A percentile compares a stretch with the other conserved stretches of the same genome.
phyloP scores from a whole-genome alignment of 2,888 invertebrate species.

The Reticulitermes lucifugus region DNA sequence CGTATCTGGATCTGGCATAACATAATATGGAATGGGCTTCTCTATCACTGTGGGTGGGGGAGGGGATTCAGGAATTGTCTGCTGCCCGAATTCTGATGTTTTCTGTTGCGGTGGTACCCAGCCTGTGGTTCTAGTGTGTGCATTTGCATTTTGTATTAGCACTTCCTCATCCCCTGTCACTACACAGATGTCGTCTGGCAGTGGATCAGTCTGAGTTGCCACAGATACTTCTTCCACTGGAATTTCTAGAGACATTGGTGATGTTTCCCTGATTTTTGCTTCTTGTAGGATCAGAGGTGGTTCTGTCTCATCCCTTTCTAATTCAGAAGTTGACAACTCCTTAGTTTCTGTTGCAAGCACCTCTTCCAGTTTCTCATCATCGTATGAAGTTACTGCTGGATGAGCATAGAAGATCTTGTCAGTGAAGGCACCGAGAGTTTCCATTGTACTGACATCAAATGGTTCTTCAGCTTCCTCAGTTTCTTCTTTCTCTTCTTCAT shows the following conservation, averaged over 20 bases:
- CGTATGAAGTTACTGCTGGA: conserved; percentile 2
- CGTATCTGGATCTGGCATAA: conserved; percentile 55
- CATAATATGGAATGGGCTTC: conserved; percentile 55
- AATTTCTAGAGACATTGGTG: background rate
- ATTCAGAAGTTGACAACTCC: conserved; percentile 45
- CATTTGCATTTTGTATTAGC: conserved; percentile 34
- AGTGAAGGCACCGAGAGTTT: conserved; percentile 52
- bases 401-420: conserved; percentile 48
- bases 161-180: conserved; percentile 52
- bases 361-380: conserved; percentile 53
- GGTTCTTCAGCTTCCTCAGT: conserved; percentile 54
- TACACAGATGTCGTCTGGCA: conserved; percentile 81
- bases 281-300: background rate
- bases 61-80: conserved; percentile 29
- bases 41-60: conserved; percentile 56
- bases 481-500: conserved; percentile 21
- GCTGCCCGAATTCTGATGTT: conserved; percentile 20
- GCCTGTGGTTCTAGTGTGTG: conserved; percentile 42
- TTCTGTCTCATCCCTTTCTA: conserved; percentile 20
- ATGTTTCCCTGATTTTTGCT: conserved; percentile 13
- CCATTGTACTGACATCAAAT: conserved; percentile 24
- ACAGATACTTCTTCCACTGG: conserved; percentile 73
- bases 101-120: background rate
- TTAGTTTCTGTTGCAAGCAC: conserved; percentile 39
- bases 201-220: conserved; percentile 87